These are phyloP conservation scores for Xenotilapia leptura DNA, from an alignment of 2,113 vertebrate species.

Conservation along the genomic window DNA sequence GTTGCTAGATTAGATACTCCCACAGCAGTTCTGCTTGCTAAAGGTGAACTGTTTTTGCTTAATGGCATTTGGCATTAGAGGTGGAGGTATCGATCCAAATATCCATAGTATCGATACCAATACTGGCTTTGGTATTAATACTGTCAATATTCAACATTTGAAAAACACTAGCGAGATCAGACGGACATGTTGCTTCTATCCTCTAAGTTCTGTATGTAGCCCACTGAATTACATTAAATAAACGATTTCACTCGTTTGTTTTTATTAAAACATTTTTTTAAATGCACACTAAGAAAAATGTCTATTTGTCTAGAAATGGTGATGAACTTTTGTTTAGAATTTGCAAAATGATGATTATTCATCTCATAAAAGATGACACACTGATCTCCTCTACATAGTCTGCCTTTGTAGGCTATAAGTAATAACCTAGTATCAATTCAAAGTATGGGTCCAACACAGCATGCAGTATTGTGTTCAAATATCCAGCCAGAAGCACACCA, in stretches of 20 bases:
- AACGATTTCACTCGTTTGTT: accelerated
- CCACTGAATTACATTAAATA: not conserved
- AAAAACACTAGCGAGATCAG: not conserved
- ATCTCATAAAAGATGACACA: not conserved
- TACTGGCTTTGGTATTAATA: not conserved
- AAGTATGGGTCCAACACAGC: not conserved
- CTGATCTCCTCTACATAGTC: not conserved
- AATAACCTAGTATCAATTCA: not conserved
- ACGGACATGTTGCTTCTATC: not conserved
- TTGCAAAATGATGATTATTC: not conserved
- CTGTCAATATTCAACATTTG: not conserved
- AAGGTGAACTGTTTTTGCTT: not conserved
- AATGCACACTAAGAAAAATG: not conserved
- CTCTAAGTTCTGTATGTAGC: not conserved
- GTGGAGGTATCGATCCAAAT: not conserved
- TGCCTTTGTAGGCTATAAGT: not conserved
- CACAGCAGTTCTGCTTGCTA: not conserved
- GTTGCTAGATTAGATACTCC: not conserved
- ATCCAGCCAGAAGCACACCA: not conserved
- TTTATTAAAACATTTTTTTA: not conserved
- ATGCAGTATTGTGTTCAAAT: not conserved
- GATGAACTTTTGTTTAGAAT: not conserved
- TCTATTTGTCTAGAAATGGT: not conserved
- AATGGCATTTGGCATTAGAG: not conserved
- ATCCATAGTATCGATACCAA: accelerated